Evolutionary conservation across 2,888 invertebrate genomes (phyloP).

Genomic region (Megamerina dolium): DNA sequence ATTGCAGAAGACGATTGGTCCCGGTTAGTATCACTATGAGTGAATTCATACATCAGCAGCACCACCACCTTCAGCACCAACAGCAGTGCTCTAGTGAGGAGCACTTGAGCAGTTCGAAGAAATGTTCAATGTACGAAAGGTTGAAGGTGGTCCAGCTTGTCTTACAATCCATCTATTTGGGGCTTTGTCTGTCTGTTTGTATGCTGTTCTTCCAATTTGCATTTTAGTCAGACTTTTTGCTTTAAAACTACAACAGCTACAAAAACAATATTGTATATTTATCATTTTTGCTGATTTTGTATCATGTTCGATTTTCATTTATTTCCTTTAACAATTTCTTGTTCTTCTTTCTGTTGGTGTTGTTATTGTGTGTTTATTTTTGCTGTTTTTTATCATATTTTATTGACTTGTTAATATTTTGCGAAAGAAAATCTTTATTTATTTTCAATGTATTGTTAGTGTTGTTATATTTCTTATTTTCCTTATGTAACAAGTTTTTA

Average conservation of each 20-base stretch:
- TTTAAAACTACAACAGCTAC: conserved; percentile 22
- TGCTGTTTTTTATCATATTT: conserved; percentile 9
- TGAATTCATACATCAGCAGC: background rate
- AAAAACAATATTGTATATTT: no score
- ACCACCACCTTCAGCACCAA: no score
- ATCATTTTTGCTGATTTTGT: conserved; percentile 28
- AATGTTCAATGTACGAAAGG: conserved; percentile 24
- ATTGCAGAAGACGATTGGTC: no score
- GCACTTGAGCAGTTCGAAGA: conserved; percentile 6
- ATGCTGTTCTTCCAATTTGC: background rate
- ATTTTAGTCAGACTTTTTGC: conserved; percentile 1
- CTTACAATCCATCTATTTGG: background rate
- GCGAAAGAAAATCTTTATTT: conserved; percentile 7
- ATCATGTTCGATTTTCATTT: conserved; percentile 32
- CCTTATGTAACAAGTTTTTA: conserved; percentile 14
- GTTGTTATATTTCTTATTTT: conserved; percentile 4
- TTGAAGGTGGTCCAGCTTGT: conserved; percentile 20
- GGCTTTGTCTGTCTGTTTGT: conserved; percentile 3
- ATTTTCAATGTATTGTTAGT: conserved; percentile 3
- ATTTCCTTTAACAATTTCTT: conserved; percentile 19
- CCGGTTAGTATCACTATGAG: background rate
- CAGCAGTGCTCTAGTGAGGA: conserved; percentile 7
- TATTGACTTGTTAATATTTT: conserved; percentile 6
- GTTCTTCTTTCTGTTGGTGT: background rate
- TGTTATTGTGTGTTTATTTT: conserved; percentile 17